phyloP scores from a whole-genome alignment of 30 jellyfish, hydroid and myxozoan species.

The Haliclystus octoradiatus region DNA sequence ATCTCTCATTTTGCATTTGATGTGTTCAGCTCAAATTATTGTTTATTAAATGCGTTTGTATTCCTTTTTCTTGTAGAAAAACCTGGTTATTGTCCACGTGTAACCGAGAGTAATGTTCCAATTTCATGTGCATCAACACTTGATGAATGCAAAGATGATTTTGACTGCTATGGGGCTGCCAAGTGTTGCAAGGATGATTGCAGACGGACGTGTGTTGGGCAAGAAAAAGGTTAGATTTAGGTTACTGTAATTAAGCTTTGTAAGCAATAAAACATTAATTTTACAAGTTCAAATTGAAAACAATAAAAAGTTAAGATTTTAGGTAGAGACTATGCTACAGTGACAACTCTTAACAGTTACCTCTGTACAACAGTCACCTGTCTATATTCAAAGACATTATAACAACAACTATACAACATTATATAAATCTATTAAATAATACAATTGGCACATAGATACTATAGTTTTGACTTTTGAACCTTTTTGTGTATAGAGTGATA shows the following conservation, averaged over 20 bases:
- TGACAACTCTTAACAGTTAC: too few species aligned
- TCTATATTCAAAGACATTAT: too few species aligned
- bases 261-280: neutral
- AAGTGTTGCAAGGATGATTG: constrained; percentile 45
- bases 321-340: too few species aligned
- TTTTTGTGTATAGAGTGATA: too few species aligned
- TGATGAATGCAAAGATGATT: constrained; percentile 61
- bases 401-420: too few species aligned
- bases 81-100: constrained; percentile 69
- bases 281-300: neutral
- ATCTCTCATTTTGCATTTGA: neutral
- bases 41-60: neutral
- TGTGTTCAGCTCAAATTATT: neutral
- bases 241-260: neutral
- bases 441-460: too few species aligned
- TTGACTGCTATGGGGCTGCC: constrained; percentile 65
- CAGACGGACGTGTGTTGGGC: constrained; percentile 12
- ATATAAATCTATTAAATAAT: too few species aligned
- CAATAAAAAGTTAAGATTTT: too few species aligned
- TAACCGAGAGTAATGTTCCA: constrained; percentile 4
- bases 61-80: constrained; percentile 20
- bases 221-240: constrained; percentile 1
- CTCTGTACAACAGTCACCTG: too few species aligned
- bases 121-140: constrained; percentile 19
- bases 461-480: too few species aligned